These are phyloP conservation scores for Chaetoderma sp. DNA, from an alignment of 2,888 invertebrate species.

Conservation along the genomic window DNA sequence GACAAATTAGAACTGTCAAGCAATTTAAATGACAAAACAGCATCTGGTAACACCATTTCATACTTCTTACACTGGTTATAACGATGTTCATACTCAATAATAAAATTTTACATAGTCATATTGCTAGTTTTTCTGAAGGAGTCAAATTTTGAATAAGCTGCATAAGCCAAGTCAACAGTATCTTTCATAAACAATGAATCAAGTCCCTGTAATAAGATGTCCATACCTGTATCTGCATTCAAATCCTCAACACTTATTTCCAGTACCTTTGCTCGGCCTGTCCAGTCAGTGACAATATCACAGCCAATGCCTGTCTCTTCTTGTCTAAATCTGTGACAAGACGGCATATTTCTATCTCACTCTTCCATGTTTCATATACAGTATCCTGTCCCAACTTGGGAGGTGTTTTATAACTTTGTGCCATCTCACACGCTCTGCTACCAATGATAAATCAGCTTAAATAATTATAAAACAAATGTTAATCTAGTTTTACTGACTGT, in stretches of 20 bases:
- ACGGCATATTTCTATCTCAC: constrained; percentile 7
- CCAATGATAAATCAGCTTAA: not conserved
- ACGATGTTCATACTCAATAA: too few relatives aligned
- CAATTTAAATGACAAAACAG: too few relatives aligned
- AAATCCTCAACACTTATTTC: not conserved
- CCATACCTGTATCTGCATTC: constrained; percentile 1
- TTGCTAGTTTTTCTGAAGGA: not conserved
- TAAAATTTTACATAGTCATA: too few relatives aligned
- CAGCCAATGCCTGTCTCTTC: constrained; percentile 11
- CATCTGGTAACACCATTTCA: too few relatives aligned
- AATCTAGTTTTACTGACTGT: too few relatives aligned
- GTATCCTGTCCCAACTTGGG: not conserved
- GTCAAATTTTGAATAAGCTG: constrained; percentile 12
- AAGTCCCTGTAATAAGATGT: not conserved
- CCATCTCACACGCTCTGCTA: not conserved
- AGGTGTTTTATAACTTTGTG: not conserved
- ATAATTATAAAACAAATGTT: too few relatives aligned
- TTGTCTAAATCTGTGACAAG: constrained; percentile 12
- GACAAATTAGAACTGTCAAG: too few relatives aligned
- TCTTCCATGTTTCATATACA: constrained; percentile 10
- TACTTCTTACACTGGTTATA: too few relatives aligned
- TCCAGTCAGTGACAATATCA: constrained; percentile 4
- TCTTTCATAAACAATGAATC: constrained; percentile 4
- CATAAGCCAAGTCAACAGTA: not conserved
- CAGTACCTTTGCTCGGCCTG: constrained; percentile 4